Conservation (phyloP, 1,140 invertebrate genomes). For the Drosophila willistoni region DNA sequence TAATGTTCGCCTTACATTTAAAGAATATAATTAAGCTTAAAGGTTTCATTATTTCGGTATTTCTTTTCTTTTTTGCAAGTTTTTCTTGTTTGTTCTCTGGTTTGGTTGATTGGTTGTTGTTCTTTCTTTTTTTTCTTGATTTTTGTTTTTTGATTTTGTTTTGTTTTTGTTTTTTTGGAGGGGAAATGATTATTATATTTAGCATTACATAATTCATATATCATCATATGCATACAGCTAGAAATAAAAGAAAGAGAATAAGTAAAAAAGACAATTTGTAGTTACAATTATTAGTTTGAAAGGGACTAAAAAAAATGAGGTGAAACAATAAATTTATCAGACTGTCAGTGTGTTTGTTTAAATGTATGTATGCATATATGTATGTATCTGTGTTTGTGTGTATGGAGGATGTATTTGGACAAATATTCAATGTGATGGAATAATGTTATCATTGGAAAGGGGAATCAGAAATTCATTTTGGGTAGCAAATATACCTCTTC, state of each 20-base stretch:
- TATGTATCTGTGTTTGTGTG: background rate
- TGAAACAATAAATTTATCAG: background rate
- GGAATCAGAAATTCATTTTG: background rate
- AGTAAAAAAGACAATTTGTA: constrained; percentile 51
- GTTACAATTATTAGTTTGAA: constrained; percentile 7
- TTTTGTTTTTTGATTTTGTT: constrained; percentile 45
- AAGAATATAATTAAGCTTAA: constrained; percentile 44
- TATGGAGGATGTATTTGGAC: background rate
- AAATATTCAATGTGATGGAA: background rate
- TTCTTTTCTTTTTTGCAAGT: constrained; percentile 49
- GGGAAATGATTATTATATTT: constrained; percentile 64
- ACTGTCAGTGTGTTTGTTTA: background rate
- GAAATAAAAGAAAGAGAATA: constrained; percentile 78
- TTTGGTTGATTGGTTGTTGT: constrained; percentile 34
- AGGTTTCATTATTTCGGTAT: constrained; percentile 37
- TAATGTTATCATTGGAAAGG: background rate
- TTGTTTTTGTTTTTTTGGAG: constrained; percentile 48
- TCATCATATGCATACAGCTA: constrained; percentile 78
- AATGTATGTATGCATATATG: background rate
- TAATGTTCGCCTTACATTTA: constrained; percentile 62
- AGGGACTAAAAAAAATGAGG: constrained; percentile 3
- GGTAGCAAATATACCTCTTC: background rate
- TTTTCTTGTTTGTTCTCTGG: constrained; percentile 18
- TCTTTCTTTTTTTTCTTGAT: background rate
- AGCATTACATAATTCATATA: constrained; percentile 74